These are phyloP conservation scores for Acipenser ruthenus DNA, from an alignment of 2,797 vertebrate genomes.

Conservation along the genomic window DNA sequence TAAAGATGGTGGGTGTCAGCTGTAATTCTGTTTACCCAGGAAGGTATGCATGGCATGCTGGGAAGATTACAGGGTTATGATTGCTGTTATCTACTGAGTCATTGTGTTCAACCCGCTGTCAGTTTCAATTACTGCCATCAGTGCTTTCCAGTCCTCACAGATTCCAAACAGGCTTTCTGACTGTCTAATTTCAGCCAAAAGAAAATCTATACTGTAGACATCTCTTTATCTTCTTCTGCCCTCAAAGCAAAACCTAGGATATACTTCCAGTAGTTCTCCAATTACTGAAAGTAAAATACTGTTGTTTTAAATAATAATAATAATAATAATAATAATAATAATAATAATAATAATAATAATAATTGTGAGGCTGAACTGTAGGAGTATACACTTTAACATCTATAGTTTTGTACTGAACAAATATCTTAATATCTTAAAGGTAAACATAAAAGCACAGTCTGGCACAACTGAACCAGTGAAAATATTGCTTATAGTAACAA, in stretches of 20 bases:
- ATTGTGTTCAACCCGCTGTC: conserved; percentile 58
- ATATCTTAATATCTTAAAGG: too few relatives aligned
- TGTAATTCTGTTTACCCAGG: conserved; percentile 59
- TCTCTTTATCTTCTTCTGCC: conserved; percentile 36
- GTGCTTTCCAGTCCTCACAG: conserved; percentile 44
- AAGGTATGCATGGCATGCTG: conserved; percentile 42
- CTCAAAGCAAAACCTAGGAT: conserved; percentile 34
- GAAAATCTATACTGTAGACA: conserved; percentile 50
- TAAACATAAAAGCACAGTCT: too few relatives aligned
- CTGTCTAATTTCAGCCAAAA: conserved; percentile 52
- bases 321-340: too few relatives aligned
- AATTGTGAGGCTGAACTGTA: too few relatives aligned
- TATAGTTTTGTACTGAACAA: too few relatives aligned
- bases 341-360: too few relatives aligned
- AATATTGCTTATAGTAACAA: too few relatives aligned
- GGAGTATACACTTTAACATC: too few relatives aligned
- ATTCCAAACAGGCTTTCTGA: conserved; percentile 32
- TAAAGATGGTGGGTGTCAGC: conserved; percentile 36
- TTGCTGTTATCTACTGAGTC: conserved; percentile 56
- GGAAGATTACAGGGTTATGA: conserved; percentile 59
- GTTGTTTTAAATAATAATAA: conserved; percentile 12
- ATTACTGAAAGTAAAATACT: too few relatives aligned
- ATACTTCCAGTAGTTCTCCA: too few relatives aligned
- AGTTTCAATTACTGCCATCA: conserved; percentile 62
- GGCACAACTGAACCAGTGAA: too few relatives aligned